Evolutionary conservation across 2,113 vertebrate species (phyloP).

Genomic region (Chascanopsetta lugubris): DNA sequence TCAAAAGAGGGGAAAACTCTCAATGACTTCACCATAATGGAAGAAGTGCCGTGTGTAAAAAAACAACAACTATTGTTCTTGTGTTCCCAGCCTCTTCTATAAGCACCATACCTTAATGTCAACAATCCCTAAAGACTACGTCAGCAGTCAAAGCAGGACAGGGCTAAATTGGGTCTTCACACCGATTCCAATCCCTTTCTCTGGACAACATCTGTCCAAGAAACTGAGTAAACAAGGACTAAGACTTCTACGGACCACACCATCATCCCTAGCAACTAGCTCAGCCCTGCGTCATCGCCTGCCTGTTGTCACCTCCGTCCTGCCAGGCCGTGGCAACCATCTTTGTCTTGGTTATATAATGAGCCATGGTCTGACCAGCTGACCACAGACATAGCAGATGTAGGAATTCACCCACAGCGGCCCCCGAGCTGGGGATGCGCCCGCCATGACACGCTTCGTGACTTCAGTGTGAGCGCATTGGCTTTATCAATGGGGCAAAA

Average conservation of each 20-base stretch:
- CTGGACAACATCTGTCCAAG: neutral
- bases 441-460: slow-evolving; percentile 24
- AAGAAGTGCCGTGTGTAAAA: slow-evolving; percentile 15
- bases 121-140: slow-evolving; percentile 22
- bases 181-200: neutral
- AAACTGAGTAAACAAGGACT: neutral
- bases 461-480: slow-evolving; percentile 23
- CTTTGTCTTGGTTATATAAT: slow-evolving; percentile 40
- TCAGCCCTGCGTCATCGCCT: slow-evolving; percentile 8
- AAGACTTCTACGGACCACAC: neutral
- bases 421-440: slow-evolving; percentile 25
- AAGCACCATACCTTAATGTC: slow-evolving; percentile 6
- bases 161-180: neutral
- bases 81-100: slow-evolving; percentile 16
- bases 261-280: slow-evolving; percentile 9
- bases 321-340: slow-evolving; percentile 20
- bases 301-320: neutral
- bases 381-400: slow-evolving; percentile 40
- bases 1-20: slow-evolving; percentile 53
- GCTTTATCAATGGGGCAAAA: neutral
- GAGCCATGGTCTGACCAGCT: slow-evolving; percentile 37
- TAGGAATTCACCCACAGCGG: slow-evolving; percentile 37
- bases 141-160: slow-evolving; percentile 14
- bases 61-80: slow-evolving; percentile 44
- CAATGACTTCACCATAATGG: slow-evolving; percentile 29